Conservation (phyloP, 1,140 invertebrate genomes). For the Oscheius sp. region DNA sequence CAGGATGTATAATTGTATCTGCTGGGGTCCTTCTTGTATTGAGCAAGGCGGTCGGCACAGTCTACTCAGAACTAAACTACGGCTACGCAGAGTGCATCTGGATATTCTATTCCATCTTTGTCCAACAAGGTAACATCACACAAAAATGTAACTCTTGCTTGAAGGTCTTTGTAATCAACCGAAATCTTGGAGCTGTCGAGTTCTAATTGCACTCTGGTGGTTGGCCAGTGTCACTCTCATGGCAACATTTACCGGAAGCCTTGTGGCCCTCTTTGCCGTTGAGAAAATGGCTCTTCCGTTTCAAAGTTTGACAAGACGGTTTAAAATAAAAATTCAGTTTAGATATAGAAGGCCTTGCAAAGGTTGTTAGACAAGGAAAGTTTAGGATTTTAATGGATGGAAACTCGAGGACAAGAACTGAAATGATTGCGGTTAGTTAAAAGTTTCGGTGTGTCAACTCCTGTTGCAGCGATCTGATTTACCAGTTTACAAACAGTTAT, state of each 20-base stretch:
- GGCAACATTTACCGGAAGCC: conserved; percentile 44
- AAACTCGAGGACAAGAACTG: conserved; percentile 38
- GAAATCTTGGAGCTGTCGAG: conserved; percentile 40
- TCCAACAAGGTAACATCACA: conserved; percentile 39
- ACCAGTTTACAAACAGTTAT: conserved; percentile 33
- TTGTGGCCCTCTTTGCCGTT: conserved; percentile 44
- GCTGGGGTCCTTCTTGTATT: conserved; percentile 15
- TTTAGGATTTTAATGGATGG: conserved; percentile 40
- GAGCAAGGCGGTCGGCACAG: conserved; percentile 4
- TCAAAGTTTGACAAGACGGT: conserved; percentile 14
- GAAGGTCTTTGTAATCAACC: conserved; percentile 40
- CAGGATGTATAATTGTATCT: conserved; percentile 21
- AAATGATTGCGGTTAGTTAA: conserved; percentile 44
- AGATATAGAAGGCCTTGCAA: conserved; percentile 38
- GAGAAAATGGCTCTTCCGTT: conserved; percentile 40
- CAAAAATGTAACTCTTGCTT: conserved; percentile 2
- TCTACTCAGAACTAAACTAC: conserved; percentile 17
- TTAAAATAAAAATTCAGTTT: neutral
- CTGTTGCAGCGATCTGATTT: conserved; percentile 38
- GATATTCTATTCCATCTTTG: conserved; percentile 44
- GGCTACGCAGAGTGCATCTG: conserved; percentile 30
- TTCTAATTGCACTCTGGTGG: conserved; percentile 42
- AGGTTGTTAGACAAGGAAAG: conserved; percentile 34
- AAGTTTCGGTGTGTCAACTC: neutral
- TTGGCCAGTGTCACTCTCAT: conserved; percentile 42